A percentile compares a stretch with the other conserved stretches of the same genome.
Conservation (phyloP, 1,140 invertebrate genomes). For the Hyposmocoma kahamanoa region DNA sequence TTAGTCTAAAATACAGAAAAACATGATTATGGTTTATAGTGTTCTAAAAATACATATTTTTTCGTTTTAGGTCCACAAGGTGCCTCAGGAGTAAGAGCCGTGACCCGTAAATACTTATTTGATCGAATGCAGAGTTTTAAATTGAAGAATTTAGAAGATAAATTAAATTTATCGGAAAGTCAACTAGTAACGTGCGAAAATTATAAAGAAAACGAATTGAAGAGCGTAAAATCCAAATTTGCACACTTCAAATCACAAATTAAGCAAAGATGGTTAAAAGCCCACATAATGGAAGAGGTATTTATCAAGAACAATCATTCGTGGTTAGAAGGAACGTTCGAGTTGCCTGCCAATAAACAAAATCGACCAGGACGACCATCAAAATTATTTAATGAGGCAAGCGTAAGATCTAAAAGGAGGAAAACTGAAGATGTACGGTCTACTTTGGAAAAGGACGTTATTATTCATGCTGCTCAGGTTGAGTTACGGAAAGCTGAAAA, state of each 20-base stretch:
- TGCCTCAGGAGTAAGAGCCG: background rate
- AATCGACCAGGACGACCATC: constrained; percentile 20
- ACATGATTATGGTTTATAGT: background rate
- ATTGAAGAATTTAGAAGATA: background rate
- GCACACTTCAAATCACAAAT: constrained; percentile 23
- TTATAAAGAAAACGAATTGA: background rate
- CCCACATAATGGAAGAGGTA: constrained; percentile 21
- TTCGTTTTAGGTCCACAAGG: constrained; percentile 10
- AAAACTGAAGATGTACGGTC: constrained; percentile 32
- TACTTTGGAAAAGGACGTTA: constrained; percentile 15
- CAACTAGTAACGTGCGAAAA: background rate
- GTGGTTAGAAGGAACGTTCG: constrained; percentile 26
- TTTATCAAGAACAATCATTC: constrained; percentile 18
- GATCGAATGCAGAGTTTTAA: background rate
- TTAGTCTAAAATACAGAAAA: background rate
- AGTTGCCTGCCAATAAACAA: constrained; percentile 16
- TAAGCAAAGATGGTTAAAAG: constrained; percentile 24
- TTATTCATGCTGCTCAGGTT: constrained; percentile 21
- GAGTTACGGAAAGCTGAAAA: constrained; percentile 14
- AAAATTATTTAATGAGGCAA: constrained; percentile 25
- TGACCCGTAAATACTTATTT: constrained; percentile 4
- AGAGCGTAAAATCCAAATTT: constrained; percentile 9
- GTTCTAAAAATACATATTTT: background rate
- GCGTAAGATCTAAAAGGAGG: constrained; percentile 32
- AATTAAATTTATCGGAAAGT: background rate